These are phyloP conservation scores for Thamnophis elegans DNA, from an alignment of 2,797 vertebrate genomes.

Conservation along the genomic window DNA sequence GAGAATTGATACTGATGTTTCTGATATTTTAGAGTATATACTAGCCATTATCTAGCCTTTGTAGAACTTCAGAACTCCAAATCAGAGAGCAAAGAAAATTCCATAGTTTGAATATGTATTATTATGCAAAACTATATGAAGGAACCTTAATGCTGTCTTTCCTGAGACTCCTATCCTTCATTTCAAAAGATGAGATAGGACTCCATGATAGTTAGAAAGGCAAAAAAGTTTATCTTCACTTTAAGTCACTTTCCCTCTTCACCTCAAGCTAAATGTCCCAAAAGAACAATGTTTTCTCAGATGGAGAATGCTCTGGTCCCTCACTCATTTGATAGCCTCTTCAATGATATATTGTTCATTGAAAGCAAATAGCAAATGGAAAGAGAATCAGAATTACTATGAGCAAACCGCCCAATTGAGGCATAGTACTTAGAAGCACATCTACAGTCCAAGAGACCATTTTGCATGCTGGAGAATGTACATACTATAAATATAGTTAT, in stretches of 20 bases:
- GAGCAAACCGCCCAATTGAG: background rate
- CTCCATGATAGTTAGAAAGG: background rate
- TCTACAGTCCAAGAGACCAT: background rate
- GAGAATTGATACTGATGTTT: background rate
- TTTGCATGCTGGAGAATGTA: background rate
- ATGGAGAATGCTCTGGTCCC: background rate
- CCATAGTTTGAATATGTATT: background rate
- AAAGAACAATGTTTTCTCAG: background rate
- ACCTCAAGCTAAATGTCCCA: background rate
- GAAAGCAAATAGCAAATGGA: background rate
- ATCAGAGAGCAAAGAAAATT: background rate
- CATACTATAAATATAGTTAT: background rate
- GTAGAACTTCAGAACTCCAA: background rate
- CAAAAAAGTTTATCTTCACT: background rate
- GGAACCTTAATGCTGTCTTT: background rate
- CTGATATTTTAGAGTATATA: background rate
- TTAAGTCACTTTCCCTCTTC: background rate
- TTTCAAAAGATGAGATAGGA: background rate
- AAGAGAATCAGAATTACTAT: background rate
- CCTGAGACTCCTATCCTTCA: background rate
- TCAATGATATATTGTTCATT: fast-evolving
- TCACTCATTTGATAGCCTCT: background rate
- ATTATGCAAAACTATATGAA: background rate
- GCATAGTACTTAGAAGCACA: background rate
- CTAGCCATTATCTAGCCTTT: background rate